Base-by-base conservation (phyloP, 2,888 invertebrate genomes). In the Ganaspis brasiliensis region DNA sequence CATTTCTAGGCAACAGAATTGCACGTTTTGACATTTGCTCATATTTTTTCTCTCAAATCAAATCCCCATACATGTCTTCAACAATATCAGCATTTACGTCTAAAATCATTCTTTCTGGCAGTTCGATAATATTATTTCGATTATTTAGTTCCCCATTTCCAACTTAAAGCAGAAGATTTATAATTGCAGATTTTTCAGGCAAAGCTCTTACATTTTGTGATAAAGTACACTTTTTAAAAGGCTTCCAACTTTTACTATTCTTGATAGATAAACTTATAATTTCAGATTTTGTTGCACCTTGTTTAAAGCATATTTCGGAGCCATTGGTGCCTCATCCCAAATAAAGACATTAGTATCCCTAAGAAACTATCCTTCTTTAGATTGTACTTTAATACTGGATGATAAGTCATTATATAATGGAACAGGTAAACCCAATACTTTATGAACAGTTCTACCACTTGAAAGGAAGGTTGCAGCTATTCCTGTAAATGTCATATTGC, bases 221-320 rank as follows among this genome's bases (percentile, higher is more conserved):
- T 19, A 86, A 75, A 12, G 81, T 70, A 74, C 79, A 81, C 37
- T 78, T 79, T 2, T 12, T 3, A 57, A 86, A 86, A 56, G 76
- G 12, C 71, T 56, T 67, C 84, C 80, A 84, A 31, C 84, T 24
- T 16, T 67, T 45, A 76, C 83, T 83, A 72, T 37, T 77, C 74
- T 85, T 85, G 10, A 85, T 84, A 12, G 82, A 83, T 26, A 83
- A 67, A 83, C 80, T 81, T 1, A 86, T 35, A 16, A 72, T 70
- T 77, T 74, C 81, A 21, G 75, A 71, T 52, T 76, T 78, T n/a
- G 73, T 80, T 52, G 70, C 76, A 19, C 74, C 37, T 74, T 35
- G 40, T 70, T 57, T 71, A 52, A 19, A 16, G 52, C 52, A 52
- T 52, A 52, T 19, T 52, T 52, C 16, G 19, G 19, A 16, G 52